These are phyloP conservation scores for Porites divaricata DNA, from an alignment of 92 coral and sea anemone species.

Conservation along the genomic window DNA sequence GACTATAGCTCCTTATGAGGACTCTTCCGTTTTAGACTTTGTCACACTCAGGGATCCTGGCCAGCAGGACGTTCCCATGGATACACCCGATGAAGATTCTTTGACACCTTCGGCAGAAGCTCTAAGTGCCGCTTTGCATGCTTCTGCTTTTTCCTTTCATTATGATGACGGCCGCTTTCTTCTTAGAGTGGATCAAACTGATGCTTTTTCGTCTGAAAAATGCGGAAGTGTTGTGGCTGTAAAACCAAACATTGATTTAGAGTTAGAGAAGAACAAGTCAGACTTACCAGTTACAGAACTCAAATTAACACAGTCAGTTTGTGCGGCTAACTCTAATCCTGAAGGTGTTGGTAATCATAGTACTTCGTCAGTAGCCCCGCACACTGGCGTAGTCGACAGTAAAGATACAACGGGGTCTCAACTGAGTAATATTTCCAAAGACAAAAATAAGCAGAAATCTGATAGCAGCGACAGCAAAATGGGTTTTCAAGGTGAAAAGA, in stretches of 20 bases:
- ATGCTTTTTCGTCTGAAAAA: neutral
- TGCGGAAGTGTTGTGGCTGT: neutral
- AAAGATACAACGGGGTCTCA: neutral
- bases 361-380: neutral
- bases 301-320: neutral
- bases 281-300: neutral
- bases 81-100: neutral
- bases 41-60: neutral
- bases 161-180: neutral
- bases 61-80: neutral
- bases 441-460: neutral
- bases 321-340: neutral
- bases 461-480: neutral
- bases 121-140: conserved; percentile 38
- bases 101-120: conserved; percentile 32
- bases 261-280: neutral
- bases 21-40: neutral
- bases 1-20: neutral
- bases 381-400: neutral
- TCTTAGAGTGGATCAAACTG: neutral
- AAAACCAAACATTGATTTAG: neutral
- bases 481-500: neutral
- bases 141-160: conserved; percentile 11
- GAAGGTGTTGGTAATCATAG: neutral
- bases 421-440: neutral